phyloP scores from a whole-genome alignment of 2,113 vertebrate genomes.

The Lagopus muta region DNA sequence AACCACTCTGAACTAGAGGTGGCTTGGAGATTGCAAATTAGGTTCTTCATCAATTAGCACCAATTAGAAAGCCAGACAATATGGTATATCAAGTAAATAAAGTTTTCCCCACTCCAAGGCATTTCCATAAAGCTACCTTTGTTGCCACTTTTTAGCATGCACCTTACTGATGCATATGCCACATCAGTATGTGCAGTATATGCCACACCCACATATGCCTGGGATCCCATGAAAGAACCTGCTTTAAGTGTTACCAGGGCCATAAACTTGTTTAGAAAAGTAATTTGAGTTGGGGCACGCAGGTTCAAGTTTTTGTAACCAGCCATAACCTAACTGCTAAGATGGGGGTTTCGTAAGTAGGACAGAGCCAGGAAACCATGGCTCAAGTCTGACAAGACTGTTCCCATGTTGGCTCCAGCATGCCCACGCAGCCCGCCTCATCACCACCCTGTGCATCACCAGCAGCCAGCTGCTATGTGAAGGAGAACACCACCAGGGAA shows the following conservation, averaged over 20 bases:
- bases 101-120: neutral
- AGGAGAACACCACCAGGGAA: neutral
- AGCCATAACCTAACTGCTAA: neutral
- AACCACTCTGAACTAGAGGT: neutral
- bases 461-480: neutral
- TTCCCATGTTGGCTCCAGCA: neutral
- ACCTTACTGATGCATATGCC: neutral
- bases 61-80: conserved; percentile 57
- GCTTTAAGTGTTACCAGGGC: neutral
- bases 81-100: conserved; percentile 4
- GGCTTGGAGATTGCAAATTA: conserved; percentile 61
- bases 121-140: conserved; percentile 43
- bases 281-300: neutral
- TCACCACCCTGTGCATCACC: fast-evolving
- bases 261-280: conserved; percentile 36
- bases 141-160: conserved; percentile 4
- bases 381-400: neutral
- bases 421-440: neutral
- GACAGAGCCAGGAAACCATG: conserved; percentile 6
- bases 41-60: conserved; percentile 70
- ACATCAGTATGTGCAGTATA: too few species aligned
- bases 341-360: conserved; percentile 3
- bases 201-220: neutral
- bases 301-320: neutral
- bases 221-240: neutral